phyloP scores from a whole-genome alignment of 2,797 vertebrate genomes.

The Pygocentrus nattereri region DNA sequence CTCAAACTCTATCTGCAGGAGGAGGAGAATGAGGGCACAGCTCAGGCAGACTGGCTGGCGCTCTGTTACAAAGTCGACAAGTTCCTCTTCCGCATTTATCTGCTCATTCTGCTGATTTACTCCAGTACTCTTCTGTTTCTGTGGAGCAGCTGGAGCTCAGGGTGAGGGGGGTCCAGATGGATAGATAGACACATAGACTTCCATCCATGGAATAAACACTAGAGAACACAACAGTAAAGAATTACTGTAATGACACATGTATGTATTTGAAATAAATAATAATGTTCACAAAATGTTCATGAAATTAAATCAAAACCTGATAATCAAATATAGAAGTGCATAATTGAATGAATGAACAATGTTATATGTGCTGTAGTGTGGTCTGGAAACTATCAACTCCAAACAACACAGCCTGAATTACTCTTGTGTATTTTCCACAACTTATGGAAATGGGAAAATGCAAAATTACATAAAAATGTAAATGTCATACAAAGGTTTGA shows the following conservation, averaged over 20 bases:
- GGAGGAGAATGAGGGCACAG: constrained; percentile 69
- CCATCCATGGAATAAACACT: neutral
- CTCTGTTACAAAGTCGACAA: constrained; percentile 83
- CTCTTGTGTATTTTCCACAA: too few species aligned
- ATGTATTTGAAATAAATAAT: neutral
- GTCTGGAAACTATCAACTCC: neutral
- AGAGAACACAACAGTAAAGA: constrained; percentile 5
- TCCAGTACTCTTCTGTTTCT: constrained; percentile 79
- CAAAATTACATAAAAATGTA: too few species aligned
- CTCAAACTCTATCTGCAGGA: constrained; percentile 76
- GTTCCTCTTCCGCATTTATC: constrained; percentile 83
- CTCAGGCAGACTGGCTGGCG: constrained; percentile 78
- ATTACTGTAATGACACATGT: neutral
- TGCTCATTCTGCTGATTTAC: constrained; percentile 79
- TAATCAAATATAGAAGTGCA: neutral
- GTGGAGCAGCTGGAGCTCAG: constrained; percentile 84
- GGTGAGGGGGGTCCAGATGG: constrained; percentile 1
- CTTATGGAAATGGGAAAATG: too few species aligned
- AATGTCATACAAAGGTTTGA: too few species aligned
- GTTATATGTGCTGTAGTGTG: neutral
- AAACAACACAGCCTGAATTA: neutral
- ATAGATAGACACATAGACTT: neutral
- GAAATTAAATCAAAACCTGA: neutral
- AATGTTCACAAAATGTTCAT: neutral
- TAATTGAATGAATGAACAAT: neutral